Percentiles rank a stretch among this genome's conserved stretches.
These are phyloP conservation scores for Ips nitidus DNA, from an alignment of 1,140 invertebrate species.

Conservation along the genomic window DNA sequence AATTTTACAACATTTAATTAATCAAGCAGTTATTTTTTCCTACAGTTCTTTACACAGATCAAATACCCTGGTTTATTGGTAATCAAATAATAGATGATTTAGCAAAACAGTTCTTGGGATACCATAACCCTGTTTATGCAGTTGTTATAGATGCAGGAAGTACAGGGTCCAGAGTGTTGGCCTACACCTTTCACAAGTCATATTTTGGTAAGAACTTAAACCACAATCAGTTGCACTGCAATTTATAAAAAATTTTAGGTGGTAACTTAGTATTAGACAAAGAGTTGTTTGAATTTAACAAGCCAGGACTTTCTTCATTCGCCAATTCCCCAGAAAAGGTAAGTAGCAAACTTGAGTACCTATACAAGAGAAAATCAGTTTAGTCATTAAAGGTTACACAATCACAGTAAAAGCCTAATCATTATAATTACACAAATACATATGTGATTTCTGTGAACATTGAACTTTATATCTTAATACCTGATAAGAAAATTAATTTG, in stretches of 20 bases:
- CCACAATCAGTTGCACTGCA: not conserved
- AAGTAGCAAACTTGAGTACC: conserved; percentile 31
- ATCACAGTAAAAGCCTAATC: too few species aligned
- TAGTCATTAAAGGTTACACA: not conserved
- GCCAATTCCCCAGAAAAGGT: conserved; percentile 75
- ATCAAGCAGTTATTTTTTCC: conserved; percentile 24
- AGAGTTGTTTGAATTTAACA: conserved; percentile 81
- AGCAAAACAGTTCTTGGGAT: conserved; percentile 63
- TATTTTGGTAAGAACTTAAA: conserved; percentile 57
- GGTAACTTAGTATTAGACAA: conserved; percentile 71
- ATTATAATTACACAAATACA: too few species aligned
- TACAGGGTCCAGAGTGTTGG: conserved; percentile 88
- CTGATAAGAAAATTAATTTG: not conserved
- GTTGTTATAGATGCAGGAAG: conserved; percentile 97
- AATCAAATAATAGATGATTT: conserved; percentile 62
- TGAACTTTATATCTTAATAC: too few species aligned
- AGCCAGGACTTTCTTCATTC: conserved; percentile 87
- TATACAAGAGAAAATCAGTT: not conserved
- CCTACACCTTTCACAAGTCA: conserved; percentile 84
- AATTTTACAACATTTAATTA: not conserved
- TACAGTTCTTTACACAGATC: conserved; percentile 49
- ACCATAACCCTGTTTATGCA: conserved; percentile 77
- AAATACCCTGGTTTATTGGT: conserved; percentile 50
- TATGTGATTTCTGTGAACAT: too few species aligned
- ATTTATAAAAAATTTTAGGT: conserved; percentile 53